Conservation (phyloP, 2,797 vertebrate species). For the Paguma larvata region DNA sequence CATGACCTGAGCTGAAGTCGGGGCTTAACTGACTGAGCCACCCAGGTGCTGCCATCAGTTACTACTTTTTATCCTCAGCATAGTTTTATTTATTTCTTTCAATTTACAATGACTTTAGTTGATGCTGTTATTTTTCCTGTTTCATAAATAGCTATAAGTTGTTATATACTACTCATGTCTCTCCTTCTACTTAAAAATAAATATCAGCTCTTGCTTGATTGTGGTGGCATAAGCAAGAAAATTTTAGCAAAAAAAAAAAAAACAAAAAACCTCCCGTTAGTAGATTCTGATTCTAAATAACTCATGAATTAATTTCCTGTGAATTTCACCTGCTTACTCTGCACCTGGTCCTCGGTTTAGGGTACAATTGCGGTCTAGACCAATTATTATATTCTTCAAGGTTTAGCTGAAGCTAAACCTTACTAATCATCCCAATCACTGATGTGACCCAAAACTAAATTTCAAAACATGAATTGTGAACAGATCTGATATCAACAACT, state of each 20-base stretch:
- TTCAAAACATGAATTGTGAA: constrained; percentile 4
- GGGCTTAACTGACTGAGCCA: too few relatives aligned
- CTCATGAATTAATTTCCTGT: not conserved
- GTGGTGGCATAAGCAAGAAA: not conserved
- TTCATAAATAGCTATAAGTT: not conserved
- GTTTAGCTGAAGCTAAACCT: not conserved
- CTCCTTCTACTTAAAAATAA: not conserved
- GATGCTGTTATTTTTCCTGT: not conserved
- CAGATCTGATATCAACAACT: not conserved
- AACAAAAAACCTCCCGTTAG: not conserved
- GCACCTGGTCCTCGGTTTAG: not conserved
- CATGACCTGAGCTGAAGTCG: too few relatives aligned
- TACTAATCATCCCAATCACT: not conserved
- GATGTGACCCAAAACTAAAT: not conserved
- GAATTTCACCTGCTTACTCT: not conserved
- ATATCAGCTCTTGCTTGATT: not conserved
- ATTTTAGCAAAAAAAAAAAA: not conserved
- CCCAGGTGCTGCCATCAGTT: too few relatives aligned
- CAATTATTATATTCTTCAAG: not conserved
- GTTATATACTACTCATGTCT: not conserved
- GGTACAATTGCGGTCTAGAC: not conserved
- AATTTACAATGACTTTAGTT: not conserved
- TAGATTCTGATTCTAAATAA: not conserved
- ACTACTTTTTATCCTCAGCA: not conserved
- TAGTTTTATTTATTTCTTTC: not conserved